Percentiles rank a stretch among this genome's conserved stretches.
These are phyloP conservation scores for Dendrolimus pini DNA, from an alignment of 2,888 invertebrate genomes.

Conservation along the genomic window DNA sequence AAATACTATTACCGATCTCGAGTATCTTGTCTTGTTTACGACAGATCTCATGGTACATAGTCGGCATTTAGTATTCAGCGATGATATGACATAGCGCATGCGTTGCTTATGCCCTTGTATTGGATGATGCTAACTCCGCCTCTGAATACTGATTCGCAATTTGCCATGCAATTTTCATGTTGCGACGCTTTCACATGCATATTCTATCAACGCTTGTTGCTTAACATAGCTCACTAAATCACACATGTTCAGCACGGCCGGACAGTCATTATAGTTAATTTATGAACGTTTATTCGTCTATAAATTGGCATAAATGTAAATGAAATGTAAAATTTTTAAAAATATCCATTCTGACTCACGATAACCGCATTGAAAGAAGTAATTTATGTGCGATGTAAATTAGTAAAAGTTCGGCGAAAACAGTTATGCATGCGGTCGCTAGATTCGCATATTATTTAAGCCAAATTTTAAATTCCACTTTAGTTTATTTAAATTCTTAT, in stretches of 20 bases:
- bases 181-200: not conserved
- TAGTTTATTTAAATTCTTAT: conserved; percentile 32
- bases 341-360: not conserved
- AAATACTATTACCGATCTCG: too few relatives aligned
- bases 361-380: not conserved
- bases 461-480: conserved; percentile 16
- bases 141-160: conserved; percentile 38
- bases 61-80: not conserved
- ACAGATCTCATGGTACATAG: too few relatives aligned
- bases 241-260: not conserved
- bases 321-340: not conserved
- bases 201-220: not conserved
- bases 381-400: not conserved
- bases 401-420: not conserved
- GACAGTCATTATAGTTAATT: not conserved
- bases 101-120: conserved; percentile 44
- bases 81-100: conserved; percentile 41
- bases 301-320: not conserved
- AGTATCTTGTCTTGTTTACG: too few relatives aligned
- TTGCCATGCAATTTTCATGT: conserved; percentile 29
- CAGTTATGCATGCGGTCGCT: conserved; percentile 11
- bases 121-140: conserved; percentile 63
- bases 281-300: not conserved
- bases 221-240: not conserved
- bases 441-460: conserved; percentile 12